Conservation (phyloP, 2,797 vertebrate species). For the Moxostoma hubbsi region DNA sequence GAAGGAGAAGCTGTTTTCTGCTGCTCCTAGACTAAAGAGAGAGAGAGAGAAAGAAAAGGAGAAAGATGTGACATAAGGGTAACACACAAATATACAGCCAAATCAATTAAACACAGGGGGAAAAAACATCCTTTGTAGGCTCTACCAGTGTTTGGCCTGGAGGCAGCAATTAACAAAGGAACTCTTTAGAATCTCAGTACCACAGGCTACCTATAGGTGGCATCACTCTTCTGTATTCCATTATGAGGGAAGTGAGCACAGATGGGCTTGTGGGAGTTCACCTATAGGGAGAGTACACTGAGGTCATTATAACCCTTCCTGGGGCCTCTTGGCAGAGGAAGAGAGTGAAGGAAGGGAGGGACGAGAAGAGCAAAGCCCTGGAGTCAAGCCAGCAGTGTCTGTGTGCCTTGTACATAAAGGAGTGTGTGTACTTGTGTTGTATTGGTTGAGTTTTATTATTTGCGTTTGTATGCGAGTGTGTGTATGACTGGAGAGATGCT, state of each 20-base stretch:
- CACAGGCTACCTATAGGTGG: slow-evolving; percentile 43
- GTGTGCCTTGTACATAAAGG: slow-evolving; percentile 56
- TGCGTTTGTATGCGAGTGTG: slow-evolving; percentile 54
- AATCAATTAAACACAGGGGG: slow-evolving; percentile 30
- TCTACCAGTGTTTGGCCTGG: slow-evolving; percentile 34
- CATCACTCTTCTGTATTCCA: slow-evolving; percentile 23
- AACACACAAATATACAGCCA: slow-evolving; percentile 37
- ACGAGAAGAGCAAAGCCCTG: slow-evolving; percentile 45
- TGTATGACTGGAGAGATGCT: slow-evolving; percentile 65
- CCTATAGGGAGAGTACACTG: slow-evolving; percentile 71
- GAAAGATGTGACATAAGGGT: slow-evolving; percentile 48
- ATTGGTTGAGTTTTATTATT: slow-evolving; percentile 52
- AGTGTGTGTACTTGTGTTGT: slow-evolving; percentile 56
- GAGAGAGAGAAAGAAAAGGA: slow-evolving; percentile 25
- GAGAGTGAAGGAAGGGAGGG: slow-evolving; percentile 20
- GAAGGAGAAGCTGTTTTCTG: slow-evolving; percentile 60
- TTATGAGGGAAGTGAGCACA: slow-evolving; percentile 66
- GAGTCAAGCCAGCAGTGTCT: slow-evolving; percentile 54
- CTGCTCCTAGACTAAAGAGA: slow-evolving; percentile 45
- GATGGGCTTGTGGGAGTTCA: slow-evolving; percentile 75
- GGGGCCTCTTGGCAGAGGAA: slow-evolving; percentile 65
- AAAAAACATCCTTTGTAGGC: slow-evolving; percentile 37
- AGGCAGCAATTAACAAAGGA: slow-evolving; percentile 49
- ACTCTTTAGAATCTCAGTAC: slow-evolving; percentile 23
- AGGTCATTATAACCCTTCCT: slow-evolving; percentile 76